phyloP scores from a whole-genome alignment of 2,797 vertebrate species.

The Falco biarmicus region DNA sequence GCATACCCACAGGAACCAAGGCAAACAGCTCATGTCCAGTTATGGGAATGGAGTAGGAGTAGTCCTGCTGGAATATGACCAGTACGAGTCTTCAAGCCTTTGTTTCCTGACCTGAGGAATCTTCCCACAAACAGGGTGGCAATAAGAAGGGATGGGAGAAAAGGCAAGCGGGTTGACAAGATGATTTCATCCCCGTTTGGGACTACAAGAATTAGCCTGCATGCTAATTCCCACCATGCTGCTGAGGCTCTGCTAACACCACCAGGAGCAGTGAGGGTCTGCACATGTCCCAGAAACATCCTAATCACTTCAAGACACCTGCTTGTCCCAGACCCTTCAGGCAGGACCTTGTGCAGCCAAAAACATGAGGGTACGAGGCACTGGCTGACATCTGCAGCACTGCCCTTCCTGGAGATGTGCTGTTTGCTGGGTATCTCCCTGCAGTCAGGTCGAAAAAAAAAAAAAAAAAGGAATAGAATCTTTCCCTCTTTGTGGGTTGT shows the following conservation, averaged over 20 bases:
- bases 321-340: neutral
- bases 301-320: neutral
- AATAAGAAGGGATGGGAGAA: neutral
- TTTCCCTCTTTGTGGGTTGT: neutral
- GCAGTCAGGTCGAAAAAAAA: neutral
- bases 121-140: neutral
- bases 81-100: neutral
- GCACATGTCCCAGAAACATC: neutral
- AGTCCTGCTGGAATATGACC: neutral
- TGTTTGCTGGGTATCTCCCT: neutral
- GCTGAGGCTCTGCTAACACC: neutral
- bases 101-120: neutral
- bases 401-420: neutral
- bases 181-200: neutral
- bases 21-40: neutral
- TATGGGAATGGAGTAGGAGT: neutral
- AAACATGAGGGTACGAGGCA: neutral
- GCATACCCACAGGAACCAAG: neutral
- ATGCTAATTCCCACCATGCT: neutral
- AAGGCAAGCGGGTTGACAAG: neutral
- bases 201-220: neutral
- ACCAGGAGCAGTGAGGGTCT: neutral
- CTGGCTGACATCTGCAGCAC: neutral
- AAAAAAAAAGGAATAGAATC: neutral
- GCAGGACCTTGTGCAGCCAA: neutral